phyloP scores from a whole-genome alignment of 2,888 invertebrate species.

The Aporophyla lueneburgensis region DNA sequence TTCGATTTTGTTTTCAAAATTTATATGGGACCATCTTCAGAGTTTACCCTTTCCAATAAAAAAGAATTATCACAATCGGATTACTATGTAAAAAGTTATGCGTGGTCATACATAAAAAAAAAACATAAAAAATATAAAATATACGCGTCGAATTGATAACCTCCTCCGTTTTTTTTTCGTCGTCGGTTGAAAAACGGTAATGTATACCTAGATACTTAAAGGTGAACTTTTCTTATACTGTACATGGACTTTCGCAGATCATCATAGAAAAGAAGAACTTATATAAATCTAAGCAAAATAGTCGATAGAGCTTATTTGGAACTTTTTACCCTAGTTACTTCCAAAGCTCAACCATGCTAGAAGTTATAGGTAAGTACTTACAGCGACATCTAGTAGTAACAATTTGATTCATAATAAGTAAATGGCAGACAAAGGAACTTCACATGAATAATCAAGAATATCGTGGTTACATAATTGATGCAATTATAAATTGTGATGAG shows the following conservation, averaged over 20 bases:
- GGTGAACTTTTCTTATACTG: background rate
- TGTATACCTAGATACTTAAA: background rate
- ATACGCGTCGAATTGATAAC: too few relatives aligned
- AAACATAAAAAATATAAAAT: too few relatives aligned
- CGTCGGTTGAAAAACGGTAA: too few relatives aligned
- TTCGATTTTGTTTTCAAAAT: too few relatives aligned
- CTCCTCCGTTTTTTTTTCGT: too few relatives aligned
- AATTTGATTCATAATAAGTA: slow-evolving; percentile 3
- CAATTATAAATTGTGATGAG: background rate
- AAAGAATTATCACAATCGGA: too few relatives aligned
- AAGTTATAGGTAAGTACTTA: background rate
- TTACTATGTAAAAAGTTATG: too few relatives aligned
- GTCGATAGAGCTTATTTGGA: background rate
- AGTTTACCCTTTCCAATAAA: too few relatives aligned
- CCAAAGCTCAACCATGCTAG: background rate
- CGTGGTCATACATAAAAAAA: too few relatives aligned
- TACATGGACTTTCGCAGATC: background rate
- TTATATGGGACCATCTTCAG: too few relatives aligned
- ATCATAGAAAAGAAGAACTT: background rate
- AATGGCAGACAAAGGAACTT: background rate
- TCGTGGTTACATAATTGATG: background rate
- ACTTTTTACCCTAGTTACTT: background rate
- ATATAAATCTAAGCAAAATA: background rate
- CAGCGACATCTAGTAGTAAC: slow-evolving; percentile 54
- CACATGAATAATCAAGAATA: background rate